Base-by-base conservation (phyloP, 2,888 invertebrate genomes). In the Coelinius sp. region DNA sequence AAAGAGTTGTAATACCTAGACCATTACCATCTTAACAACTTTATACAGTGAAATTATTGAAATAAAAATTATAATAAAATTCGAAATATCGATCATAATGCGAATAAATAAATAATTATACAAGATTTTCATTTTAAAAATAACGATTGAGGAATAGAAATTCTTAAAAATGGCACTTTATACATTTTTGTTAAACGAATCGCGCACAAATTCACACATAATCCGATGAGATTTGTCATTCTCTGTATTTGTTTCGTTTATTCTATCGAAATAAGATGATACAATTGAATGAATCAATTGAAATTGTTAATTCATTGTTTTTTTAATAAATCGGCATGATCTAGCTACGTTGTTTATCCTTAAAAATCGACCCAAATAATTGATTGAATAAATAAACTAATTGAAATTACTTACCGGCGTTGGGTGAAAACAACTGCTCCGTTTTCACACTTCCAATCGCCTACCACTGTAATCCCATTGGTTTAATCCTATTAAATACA, bases 1-100 rank as follows among this genome's bases (percentile, higher is more conserved):
- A 53, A 73, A 67, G 73, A 77, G 74, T 71, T 72, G 73, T 76
- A 76, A 71, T 72, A 72, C 52, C 68, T 74, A 76, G 73, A 63
- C 24, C 52, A 69, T 73, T 72, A 72, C 71, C 70, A 75, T 73
- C 73, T 66, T 63, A 68, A 70, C 70, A 72, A 73, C 76, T 77
- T 76, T 76, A 75, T 75, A 74, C 74, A 74, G 73, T 73, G 68
- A 76, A 25, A 63, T 41, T 44, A 63, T 41, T 38, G n/a, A 27
- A 44, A 41, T 41, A 44, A 41, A 38, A 41, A n/a, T 63, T 38
- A 41, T 38, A 38, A 12, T 14, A 24, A 24, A 41, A 63, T 38
- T 38, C 38, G 41, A 63, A 24, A 41, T 63, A 38, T 7, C n/a
- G 41, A 63, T n/a, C n/a, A n/a, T n/a, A n/a, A n/a, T n/a, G n/a